Evolutionary conservation across 2,888 invertebrate species (phyloP).

Genomic region (Conus canariensis): DNA sequence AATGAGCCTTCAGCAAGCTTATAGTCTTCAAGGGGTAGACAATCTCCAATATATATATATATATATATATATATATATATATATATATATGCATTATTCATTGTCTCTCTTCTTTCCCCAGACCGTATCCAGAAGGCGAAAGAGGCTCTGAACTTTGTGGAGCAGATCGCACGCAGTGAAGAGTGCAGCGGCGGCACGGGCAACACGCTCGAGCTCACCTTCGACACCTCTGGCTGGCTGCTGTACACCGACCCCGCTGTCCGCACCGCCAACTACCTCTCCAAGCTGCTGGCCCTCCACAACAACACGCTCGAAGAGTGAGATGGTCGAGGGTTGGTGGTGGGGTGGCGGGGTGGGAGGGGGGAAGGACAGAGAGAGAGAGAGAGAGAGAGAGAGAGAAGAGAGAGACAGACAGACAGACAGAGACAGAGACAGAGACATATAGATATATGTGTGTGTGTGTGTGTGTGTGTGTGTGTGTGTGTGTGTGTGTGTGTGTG

Average conservation of each 20-base stretch:
- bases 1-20: too few species aligned
- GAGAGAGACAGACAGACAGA: too few species aligned
- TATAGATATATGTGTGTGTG: neutral
- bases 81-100: neutral
- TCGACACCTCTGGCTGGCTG: conserved; percentile 69
- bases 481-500: neutral
- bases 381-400: neutral
- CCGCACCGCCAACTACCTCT: conserved; percentile 71
- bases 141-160: conserved; percentile 71
- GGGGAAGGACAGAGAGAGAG: neutral
- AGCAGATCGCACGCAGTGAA: conserved; percentile 55
- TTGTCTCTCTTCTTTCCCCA: neutral
- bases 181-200: conserved; percentile 70
- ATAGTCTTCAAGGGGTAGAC: too few species aligned
- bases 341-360: too few species aligned
- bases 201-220: conserved; percentile 64
- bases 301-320: conserved; percentile 54
- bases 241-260: conserved; percentile 69
- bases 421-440: too few species aligned
- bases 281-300: conserved; percentile 57
- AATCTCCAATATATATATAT: too few species aligned
- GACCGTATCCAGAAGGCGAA: conserved; percentile 45
- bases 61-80: too few species aligned
- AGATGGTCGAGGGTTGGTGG: neutral
- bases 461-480: too few species aligned